These are phyloP conservation scores for Drosophila insularis DNA, from an alignment of 1,140 invertebrate species.

Conservation along the genomic window DNA sequence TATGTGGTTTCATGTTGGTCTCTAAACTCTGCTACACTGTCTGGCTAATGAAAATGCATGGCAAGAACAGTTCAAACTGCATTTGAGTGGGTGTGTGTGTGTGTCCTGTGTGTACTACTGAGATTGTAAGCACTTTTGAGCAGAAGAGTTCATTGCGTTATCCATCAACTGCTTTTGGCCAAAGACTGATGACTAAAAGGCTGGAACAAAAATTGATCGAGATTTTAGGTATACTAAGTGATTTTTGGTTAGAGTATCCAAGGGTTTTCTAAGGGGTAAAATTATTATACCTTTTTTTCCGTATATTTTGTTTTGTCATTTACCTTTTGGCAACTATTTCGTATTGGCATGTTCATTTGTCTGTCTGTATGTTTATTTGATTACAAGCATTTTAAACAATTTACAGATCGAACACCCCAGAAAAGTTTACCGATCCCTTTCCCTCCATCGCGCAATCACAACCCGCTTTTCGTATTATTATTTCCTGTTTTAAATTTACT, in stretches of 20 bases:
- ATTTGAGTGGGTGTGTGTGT: conserved; percentile 3
- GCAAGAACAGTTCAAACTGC: conserved; percentile 18
- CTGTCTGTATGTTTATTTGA: conserved; percentile 51
- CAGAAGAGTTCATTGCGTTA: neutral
- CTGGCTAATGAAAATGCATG: conserved; percentile 58
- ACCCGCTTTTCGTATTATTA: too few relatives aligned
- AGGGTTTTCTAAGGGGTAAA: neutral
- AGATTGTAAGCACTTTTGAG: neutral
- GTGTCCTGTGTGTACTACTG: neutral
- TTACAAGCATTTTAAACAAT: conserved; percentile 51
- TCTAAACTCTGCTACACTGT: conserved; percentile 14
- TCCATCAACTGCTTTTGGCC: neutral
- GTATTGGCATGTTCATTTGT: conserved; percentile 47
- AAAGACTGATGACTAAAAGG: too few relatives aligned
- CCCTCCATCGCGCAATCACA: neutral
- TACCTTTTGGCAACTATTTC: conserved; percentile 33
- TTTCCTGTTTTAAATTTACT: conserved; percentile 1
- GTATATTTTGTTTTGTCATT: neutral
- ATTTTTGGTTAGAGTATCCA: neutral
- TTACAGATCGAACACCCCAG: conserved; percentile 36
- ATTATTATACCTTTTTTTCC: neutral
- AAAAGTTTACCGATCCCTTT: neutral
- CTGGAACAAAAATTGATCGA: too few relatives aligned
- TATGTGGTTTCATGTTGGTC: conserved; percentile 17
- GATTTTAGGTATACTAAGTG: neutral